Conservation (phyloP, 2,888 invertebrate genomes). For the Petrolisthes cinctipes region DNA sequence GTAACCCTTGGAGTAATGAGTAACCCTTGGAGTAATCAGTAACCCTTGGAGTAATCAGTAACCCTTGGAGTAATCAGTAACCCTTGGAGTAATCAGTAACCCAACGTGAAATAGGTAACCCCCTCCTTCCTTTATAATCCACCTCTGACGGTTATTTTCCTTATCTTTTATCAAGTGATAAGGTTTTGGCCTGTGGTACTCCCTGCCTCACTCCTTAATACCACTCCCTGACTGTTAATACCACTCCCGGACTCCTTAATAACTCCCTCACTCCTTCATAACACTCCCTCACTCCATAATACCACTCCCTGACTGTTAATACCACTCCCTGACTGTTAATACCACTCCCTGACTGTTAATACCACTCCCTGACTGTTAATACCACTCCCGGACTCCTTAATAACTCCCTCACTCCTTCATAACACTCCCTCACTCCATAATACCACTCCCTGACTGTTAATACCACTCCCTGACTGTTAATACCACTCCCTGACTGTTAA, state of each 20-base stretch:
- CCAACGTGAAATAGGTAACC: neutral
- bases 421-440: neutral
- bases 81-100: too few species aligned
- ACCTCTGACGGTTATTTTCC: neutral
- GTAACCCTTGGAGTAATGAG: too few species aligned
- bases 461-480: neutral
- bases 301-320: neutral
- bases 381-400: too few species aligned
- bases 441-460: neutral
- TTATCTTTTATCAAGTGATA: conserved; percentile 10
- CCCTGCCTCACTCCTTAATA: neutral
- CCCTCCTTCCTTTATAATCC: neutral
- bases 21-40: too few species aligned
- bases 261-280: neutral
- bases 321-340: neutral
- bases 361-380: too few species aligned
- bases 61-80: too few species aligned
- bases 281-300: neutral
- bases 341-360: too few species aligned
- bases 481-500: too few species aligned
- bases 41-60: too few species aligned
- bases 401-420: neutral
- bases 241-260: neutral
- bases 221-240: neutral
- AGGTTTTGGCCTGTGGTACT: neutral